Evolutionary conservation across 2,888 invertebrate species (phyloP), one percentile per base, ranked within the genome.

Genomic region (Drosophila stalkeri): DNA sequence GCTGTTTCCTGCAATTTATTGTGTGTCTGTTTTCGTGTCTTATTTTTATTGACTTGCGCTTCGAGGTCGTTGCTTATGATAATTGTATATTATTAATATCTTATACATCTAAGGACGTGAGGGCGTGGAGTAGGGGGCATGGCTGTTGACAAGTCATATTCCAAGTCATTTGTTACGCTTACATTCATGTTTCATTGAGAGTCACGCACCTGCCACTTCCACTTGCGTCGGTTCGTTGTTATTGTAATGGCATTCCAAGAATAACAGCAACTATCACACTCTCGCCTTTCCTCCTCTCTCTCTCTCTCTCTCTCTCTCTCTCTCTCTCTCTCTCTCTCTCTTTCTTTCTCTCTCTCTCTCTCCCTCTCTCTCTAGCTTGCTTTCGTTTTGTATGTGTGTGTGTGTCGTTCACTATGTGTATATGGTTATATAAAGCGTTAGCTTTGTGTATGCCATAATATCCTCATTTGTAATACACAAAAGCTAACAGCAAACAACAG

Each of bases 401-500:
- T 33, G 33, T 33, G 9, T 33, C 37, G 31, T 9, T 35, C n/a
- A 39, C 49, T 55, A 27, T 43, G 59, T 63, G 49, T 66, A 23
- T 63, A 44, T 59, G 49, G 68, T 82, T 86, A 77, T 77, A 88
- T 86, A 75, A 82, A 80, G 64, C 70, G 68, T 85, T 84, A 80
- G 55, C 44, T 61, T 65, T 71, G 52, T 80, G 64, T 81, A 67
- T 63, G 35, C 61, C 52, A 61, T 43, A 65, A 59, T 62, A 62
- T 66, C 46, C 35, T 20, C 46, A 39, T 69, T 65, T 79, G 63
- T 67, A 59, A 69, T 49, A 63, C 51, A 47, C 47, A 61, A 47
- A 52, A 46, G 41, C 55, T 41, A 55, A 55, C 39, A 18, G 39
- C 39, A 27, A 46, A 62, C 41, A 62, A 44, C 27, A 44, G 20